Conservation (phyloP, 2,888 invertebrate genomes). For the Empis stercorea region DNA sequence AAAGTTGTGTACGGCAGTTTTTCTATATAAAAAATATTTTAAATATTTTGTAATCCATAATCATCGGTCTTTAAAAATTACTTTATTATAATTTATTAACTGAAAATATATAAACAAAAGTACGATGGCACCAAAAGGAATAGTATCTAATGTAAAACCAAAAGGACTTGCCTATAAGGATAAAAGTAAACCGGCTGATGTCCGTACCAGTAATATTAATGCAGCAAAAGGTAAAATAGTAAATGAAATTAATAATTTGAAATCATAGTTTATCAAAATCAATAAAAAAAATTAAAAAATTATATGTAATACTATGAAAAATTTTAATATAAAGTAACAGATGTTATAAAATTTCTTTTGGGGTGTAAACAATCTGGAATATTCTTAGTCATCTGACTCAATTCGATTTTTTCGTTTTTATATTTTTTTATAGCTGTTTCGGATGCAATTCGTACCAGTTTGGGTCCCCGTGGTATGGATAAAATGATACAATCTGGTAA, state of each 20-base stretch:
- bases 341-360: neutral
- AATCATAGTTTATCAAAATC: neutral
- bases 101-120: no score
- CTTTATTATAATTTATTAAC: no score
- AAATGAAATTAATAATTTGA: neutral
- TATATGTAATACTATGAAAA: neutral
- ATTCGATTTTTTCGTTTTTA: no score
- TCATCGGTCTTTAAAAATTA: no score
- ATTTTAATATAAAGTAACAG: no score
- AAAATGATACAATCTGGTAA: slow-evolving; percentile 98
- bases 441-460: slow-evolving; percentile 95
- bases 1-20: no score
- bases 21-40: no score
- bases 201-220: slow-evolving; percentile 88
- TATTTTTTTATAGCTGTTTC: slow-evolving; percentile 81
- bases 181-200: slow-evolving; percentile 88
- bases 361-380: slow-evolving; percentile 6
- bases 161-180: slow-evolving; percentile 61
- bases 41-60: no score
- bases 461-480: slow-evolving; percentile 98
- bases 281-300: neutral
- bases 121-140: slow-evolving; percentile 30
- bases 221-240: slow-evolving; percentile 81
- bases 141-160: slow-evolving; percentile 25
- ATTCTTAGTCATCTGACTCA: slow-evolving; percentile 1